Percentiles rank a stretch among this genome's conserved stretches.
phyloP scores from a whole-genome alignment of 2,113 vertebrate species.

The Nerophis ophidion region DNA sequence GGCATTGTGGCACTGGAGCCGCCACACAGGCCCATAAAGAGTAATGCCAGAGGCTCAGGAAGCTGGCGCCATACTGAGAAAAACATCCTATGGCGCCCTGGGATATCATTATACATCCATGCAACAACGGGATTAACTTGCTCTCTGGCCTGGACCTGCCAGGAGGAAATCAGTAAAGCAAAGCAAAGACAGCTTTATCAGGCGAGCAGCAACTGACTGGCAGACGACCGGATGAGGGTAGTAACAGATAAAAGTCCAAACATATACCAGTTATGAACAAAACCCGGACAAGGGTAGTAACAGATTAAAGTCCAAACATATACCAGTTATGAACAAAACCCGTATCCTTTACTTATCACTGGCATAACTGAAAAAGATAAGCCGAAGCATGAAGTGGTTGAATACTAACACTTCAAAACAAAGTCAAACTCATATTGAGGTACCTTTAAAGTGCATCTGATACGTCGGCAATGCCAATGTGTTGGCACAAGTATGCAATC shows the following conservation, averaged over 20 bases:
- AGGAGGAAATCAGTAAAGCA: constrained; percentile 27
- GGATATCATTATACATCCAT: constrained; percentile 75
- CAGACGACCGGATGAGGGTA: constrained; percentile 17
- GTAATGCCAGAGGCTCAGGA: constrained; percentile 46
- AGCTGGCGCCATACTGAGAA: constrained; percentile 65
- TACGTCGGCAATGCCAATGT: too few species aligned
- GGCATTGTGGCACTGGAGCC: constrained; percentile 38
- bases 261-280: background rate
- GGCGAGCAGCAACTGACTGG: constrained; percentile 29
- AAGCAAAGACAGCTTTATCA: constrained; percentile 68
- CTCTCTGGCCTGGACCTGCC: constrained; percentile 49
- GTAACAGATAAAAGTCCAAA: constrained; percentile 2
- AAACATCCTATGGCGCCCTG: constrained; percentile 69
- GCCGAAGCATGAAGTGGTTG: background rate
- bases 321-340: background rate
- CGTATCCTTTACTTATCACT: too few species aligned
- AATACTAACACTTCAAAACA: too few species aligned
- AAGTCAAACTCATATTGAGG: too few species aligned
- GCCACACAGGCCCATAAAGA: constrained; percentile 64
- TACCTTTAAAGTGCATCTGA: too few species aligned
- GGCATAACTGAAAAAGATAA: background rate
- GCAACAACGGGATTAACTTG: constrained; percentile 72
- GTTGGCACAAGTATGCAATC: too few species aligned
- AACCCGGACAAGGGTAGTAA: background rate
- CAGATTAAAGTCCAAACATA: constrained; percentile 3